Evolutionary conservation across 2,113 vertebrate species (phyloP).

Genomic region (Trichechus manatus): DNA sequence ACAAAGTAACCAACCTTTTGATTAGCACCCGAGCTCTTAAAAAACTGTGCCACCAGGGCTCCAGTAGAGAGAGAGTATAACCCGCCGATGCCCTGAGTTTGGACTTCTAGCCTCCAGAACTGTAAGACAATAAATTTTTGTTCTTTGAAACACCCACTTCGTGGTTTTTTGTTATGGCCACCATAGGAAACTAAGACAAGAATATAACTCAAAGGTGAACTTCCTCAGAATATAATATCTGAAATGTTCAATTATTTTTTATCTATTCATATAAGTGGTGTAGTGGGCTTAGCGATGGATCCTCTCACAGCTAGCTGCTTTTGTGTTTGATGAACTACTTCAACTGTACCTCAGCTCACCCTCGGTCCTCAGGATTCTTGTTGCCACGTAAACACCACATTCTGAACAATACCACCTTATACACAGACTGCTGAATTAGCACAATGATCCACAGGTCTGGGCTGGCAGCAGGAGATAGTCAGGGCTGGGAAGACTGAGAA

Average conservation of each 20-base stretch:
- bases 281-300: not conserved
- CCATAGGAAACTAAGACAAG: not conserved
- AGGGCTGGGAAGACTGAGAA: not conserved
- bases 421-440: not conserved
- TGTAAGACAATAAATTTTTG: not conserved
- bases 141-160: not conserved
- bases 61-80: not conserved
- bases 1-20: too few species aligned
- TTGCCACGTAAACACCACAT: not conserved
- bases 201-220: not conserved
- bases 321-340: not conserved
- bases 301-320: not conserved
- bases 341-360: not conserved
- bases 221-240: not conserved
- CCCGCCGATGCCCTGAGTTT: not conserved
- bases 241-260: not conserved
- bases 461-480: conserved; percentile 35
- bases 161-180: not conserved
- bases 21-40: too few species aligned
- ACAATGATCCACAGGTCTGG: not conserved
- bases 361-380: not conserved
- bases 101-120: not conserved
- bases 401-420: not conserved
- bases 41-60: too few species aligned
- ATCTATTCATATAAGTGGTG: not conserved